A percentile compares a stretch with the other conserved stretches of the same genome.
Evolutionary conservation across 2,797 vertebrate genomes (phyloP).

Genomic region (Hirundo rustica): DNA sequence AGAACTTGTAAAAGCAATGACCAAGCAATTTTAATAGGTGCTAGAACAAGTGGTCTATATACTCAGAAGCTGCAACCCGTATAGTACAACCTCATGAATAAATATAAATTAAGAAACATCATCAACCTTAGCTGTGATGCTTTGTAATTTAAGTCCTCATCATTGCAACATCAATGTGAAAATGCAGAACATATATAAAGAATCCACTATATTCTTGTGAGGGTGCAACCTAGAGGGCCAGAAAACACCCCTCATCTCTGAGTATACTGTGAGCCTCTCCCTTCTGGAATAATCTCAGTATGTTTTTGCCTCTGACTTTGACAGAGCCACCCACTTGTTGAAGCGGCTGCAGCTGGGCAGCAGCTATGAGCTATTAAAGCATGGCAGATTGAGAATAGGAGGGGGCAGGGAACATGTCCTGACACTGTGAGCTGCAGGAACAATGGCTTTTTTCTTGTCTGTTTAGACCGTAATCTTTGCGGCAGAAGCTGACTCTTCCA

Average conservation of each 20-base stretch:
- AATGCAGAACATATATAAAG: neutral
- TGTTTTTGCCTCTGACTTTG: neutral
- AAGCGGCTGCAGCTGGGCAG: constrained; percentile 45
- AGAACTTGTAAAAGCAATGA: neutral
- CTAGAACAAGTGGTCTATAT: neutral
- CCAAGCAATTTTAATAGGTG: neutral
- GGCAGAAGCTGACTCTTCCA: neutral
- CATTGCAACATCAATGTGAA: neutral
- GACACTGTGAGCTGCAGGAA: constrained; percentile 39
- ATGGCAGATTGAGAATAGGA: neutral
- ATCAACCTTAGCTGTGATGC: neutral
- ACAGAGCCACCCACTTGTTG: constrained; percentile 35
- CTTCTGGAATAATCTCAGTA: neutral
- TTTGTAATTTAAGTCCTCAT: neutral
- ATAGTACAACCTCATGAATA: neutral
- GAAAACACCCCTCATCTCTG: neutral
- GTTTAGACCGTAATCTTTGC: constrained; percentile 22
- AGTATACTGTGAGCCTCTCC: neutral
- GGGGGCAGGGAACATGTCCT: constrained; percentile 39
- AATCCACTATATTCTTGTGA: neutral
- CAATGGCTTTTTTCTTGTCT: constrained; percentile 61
- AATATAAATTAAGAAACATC: neutral
- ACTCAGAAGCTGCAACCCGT: neutral
- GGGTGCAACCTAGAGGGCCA: neutral
- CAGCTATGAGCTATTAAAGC: constrained; percentile 20